phyloP scores from a whole-genome alignment of 2,113 vertebrate species.

The Echinops telfairi region DNA sequence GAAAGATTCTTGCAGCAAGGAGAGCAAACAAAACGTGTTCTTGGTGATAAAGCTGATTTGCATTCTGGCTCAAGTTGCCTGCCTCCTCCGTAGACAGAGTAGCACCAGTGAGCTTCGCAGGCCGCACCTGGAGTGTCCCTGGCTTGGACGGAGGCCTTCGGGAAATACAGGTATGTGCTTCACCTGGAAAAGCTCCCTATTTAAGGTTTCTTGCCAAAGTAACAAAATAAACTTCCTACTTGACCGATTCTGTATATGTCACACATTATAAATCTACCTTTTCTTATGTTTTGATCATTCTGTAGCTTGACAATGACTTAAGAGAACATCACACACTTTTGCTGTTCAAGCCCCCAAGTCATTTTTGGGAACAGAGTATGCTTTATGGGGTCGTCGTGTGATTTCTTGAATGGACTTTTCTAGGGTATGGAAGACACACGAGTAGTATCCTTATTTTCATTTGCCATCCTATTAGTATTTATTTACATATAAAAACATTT shows the following conservation, averaged over 20 bases:
- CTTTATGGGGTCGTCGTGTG: background rate
- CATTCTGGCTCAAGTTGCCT: background rate
- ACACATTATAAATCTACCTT: background rate
- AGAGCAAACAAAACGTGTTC: background rate
- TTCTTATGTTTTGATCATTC: background rate
- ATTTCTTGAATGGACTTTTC: background rate
- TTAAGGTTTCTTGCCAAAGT: slow-evolving; percentile 8
- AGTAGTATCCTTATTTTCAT: background rate
- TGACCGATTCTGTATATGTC: slow-evolving; percentile 26
- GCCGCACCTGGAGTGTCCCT: slow-evolving; percentile 10
- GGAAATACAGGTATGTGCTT: slow-evolving; percentile 5
- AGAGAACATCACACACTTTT: background rate
- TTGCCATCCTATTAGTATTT: slow-evolving; percentile 6
- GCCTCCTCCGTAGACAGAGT: background rate
- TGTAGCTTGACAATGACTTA: slow-evolving; percentile 4
- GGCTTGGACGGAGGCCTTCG: background rate
- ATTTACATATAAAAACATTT: slow-evolving; percentile 10
- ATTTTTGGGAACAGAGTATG: no score
- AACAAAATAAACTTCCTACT: background rate
- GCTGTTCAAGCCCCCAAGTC: no score
- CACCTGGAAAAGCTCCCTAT: background rate
- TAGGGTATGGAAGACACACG: background rate
- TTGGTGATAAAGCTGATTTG: slow-evolving; percentile 43
- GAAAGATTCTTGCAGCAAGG: slow-evolving; percentile 30
- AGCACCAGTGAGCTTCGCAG: background rate